phyloP scores from a whole-genome alignment of 2,888 invertebrate species.

The Panorpa germanica region DNA sequence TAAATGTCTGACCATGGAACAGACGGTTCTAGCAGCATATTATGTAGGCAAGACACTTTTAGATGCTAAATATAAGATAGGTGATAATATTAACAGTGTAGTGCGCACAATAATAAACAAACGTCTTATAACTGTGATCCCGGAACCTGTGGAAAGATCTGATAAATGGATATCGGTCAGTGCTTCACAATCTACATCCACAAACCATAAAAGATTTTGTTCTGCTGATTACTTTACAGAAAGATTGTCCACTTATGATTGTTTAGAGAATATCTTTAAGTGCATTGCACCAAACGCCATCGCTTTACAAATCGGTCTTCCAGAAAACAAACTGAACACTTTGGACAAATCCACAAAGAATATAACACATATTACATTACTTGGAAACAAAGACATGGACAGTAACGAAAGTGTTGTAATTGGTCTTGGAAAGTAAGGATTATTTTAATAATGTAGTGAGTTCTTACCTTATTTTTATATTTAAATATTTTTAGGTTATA shows the following conservation, averaged over 20 bases:
- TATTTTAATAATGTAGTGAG: neutral
- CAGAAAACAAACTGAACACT: too few relatives aligned
- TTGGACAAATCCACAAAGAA: too few relatives aligned
- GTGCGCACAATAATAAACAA: conserved; percentile 44
- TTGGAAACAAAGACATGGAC: conserved; percentile 43
- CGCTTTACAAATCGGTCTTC: conserved; percentile 46
- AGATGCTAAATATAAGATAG: conserved; percentile 45
- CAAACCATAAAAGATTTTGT: too few relatives aligned
- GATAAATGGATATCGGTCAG: conserved; percentile 75
- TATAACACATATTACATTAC: too few relatives aligned
- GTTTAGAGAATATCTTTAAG: conserved; percentile 40
- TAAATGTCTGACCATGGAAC: conserved; percentile 63
- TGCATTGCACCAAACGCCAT: conserved; percentile 41
- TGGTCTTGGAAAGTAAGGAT: conserved; percentile 42
- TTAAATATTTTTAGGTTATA: conserved; percentile 38
- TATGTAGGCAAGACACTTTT: conserved; percentile 55
- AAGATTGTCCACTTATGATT: conserved; percentile 43
- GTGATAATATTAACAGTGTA: too few relatives aligned
- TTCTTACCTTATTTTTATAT: neutral
- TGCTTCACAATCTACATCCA: too few relatives aligned
- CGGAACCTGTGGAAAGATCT: conserved; percentile 44
- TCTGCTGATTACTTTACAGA: conserved; percentile 83
- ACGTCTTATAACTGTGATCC: conserved; percentile 42
- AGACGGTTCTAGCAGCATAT: conserved; percentile 63
- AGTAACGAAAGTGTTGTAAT: conserved; percentile 35